Evolutionary conservation across 1,140 invertebrate species (phyloP).

Genomic region (Orchesella cincta): DNA sequence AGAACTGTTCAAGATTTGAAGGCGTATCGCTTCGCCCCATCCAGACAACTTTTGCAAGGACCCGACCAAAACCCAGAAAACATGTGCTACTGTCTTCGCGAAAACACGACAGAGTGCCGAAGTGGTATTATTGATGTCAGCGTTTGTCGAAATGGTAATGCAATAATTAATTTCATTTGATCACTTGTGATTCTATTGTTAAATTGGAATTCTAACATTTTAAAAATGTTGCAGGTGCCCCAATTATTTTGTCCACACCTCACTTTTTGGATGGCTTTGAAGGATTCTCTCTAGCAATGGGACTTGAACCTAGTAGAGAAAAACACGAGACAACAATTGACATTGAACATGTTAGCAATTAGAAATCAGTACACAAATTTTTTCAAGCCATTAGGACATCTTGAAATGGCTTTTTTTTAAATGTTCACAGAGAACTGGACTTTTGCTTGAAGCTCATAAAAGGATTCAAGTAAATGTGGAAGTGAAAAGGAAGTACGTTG

Average conservation of each 20-base stretch:
- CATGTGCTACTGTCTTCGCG: slow-evolving; percentile 68
- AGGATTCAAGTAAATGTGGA: slow-evolving; percentile 62
- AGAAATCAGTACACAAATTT: slow-evolving; percentile 26
- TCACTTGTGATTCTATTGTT: neutral
- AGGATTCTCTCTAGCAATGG: slow-evolving; percentile 57
- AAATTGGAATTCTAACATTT: neutral
- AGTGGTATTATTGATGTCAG: slow-evolving; percentile 69
- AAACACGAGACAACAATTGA: slow-evolving; percentile 73
- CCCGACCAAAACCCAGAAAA: slow-evolving; percentile 65
- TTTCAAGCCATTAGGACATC: too few species aligned
- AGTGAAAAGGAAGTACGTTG: slow-evolving; percentile 48
- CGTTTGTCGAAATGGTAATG: slow-evolving; percentile 61
- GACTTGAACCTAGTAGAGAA: slow-evolving; percentile 64
- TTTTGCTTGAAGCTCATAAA: slow-evolving; percentile 59
- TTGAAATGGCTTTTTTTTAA: slow-evolving; percentile 42
- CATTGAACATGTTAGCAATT: slow-evolving; percentile 70
- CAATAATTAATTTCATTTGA: too few species aligned
- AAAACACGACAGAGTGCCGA: slow-evolving; percentile 48
- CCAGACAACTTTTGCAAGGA: slow-evolving; percentile 63
- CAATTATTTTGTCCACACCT: slow-evolving; percentile 72
- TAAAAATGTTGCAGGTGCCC: too few species aligned
- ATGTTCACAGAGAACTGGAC: slow-evolving; percentile 58
- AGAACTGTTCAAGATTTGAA: slow-evolving; percentile 67
- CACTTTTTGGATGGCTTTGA: slow-evolving; percentile 76
- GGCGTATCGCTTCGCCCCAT: slow-evolving; percentile 67